phyloP scores from a whole-genome alignment of 2,113 vertebrate genomes.

The Anhinga anhinga region DNA sequence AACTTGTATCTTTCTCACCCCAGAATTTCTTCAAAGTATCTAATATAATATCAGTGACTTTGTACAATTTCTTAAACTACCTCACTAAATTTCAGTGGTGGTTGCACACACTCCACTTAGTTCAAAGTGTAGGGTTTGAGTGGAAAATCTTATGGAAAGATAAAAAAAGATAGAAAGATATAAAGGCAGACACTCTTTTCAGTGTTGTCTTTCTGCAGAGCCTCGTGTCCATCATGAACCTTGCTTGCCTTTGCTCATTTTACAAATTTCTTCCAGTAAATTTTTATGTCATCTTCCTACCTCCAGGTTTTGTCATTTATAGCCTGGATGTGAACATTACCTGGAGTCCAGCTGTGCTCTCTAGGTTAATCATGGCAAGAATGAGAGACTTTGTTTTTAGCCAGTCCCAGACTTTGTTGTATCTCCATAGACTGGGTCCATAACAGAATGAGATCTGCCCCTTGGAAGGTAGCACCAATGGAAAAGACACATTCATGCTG shows the following conservation, averaged over 20 bases:
- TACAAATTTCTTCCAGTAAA: background rate
- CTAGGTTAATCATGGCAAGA: background rate
- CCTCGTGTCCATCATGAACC: background rate
- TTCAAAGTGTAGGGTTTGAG: background rate
- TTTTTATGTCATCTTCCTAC: background rate
- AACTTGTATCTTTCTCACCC: background rate
- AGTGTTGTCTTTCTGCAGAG: background rate
- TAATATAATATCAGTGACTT: background rate
- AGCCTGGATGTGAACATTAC: background rate
- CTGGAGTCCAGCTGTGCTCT: background rate
- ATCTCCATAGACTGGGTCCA: background rate
- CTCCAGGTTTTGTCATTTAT: background rate
- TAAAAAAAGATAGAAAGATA: background rate
- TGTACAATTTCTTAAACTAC: background rate
- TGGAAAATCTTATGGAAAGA: background rate
- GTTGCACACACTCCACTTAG: background rate
- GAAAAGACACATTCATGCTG: background rate
- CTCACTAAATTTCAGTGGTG: background rate
- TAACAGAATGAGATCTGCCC: background rate
- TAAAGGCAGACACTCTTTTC: background rate
- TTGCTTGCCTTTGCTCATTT: background rate
- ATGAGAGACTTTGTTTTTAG: background rate
- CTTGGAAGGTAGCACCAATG: background rate
- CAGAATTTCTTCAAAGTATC: background rate
- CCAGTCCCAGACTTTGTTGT: background rate